Base-by-base conservation (phyloP, 2,113 vertebrate genomes). In the Vidua macroura region DNA sequence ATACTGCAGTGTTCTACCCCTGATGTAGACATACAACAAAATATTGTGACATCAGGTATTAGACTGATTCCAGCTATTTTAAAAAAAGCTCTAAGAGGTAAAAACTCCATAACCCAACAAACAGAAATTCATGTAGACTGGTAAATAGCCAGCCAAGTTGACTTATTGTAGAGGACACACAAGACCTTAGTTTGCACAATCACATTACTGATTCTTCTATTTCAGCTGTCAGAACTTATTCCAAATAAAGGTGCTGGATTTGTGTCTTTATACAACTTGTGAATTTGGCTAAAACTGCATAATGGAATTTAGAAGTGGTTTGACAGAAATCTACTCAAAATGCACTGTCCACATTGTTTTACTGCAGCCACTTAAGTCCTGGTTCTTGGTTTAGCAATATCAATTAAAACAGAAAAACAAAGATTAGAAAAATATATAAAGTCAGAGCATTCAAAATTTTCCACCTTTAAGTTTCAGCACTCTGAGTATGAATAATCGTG, bases 381-480 rank as follows among this genome's bases (percentile, higher is more conserved):
- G 80, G 81, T 93, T 93, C 88, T 96, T 92, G 60, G 86, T 95
- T 91, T 89, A 81, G 49, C 48, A 92, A 74, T 52, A 77, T 53
- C 37, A 81, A 49, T 84, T 77, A 31, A 62, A 89, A 60, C 9
- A 82, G 73, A 55, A 51, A 41, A 56, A 52, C 21, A 70, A 0
- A 44, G 44, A 63, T 11, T 17, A 48, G 55, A 55, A 92, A 93
- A 52, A 63, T 31, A 56, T 15, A 35, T 2, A 10, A 75, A 93
- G 48, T 53, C 11, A 58, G 52, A 51, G 18, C 44, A 43, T 74
- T 59, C 3, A 23, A 46, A 37, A 35, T 53, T 30, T 76, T 86
- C 43, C 31, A 33, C 15, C 13, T 59, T 58, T 16, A 67, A 23
- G 23, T 68, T 91, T 51, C 60, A 90, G 74, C 62, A 86, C 39